Evolutionary conservation across 1,140 invertebrate genomes (phyloP).

Genomic region (Palaemon carinicauda): DNA sequence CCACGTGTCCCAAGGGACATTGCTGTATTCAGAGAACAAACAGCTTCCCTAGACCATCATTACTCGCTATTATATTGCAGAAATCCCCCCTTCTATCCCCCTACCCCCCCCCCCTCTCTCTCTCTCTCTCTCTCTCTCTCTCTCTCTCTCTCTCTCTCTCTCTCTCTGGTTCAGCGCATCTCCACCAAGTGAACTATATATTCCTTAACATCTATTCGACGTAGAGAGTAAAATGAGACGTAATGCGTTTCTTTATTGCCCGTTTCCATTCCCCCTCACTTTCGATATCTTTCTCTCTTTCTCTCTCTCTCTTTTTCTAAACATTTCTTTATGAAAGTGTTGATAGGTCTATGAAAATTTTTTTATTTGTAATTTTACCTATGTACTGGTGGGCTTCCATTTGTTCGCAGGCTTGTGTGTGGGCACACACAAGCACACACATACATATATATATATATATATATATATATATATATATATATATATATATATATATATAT

Average conservation of each 20-base stretch:
- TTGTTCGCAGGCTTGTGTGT: too few species aligned
- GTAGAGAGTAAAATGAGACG: too few species aligned
- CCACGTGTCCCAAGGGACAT: neutral
- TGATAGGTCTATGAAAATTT: too few species aligned
- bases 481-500: too few species aligned
- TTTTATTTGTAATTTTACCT: too few species aligned
- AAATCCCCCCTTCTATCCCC: slow-evolving; percentile 5
- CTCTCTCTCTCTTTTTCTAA: neutral
- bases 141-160: neutral
- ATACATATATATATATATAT: too few species aligned
- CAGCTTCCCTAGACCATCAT: slow-evolving; percentile 36
- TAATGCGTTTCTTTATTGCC: too few species aligned
- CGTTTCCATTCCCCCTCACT: too few species aligned
- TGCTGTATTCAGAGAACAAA: slow-evolving; percentile 36
- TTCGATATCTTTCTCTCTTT: neutral
- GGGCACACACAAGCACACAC: too few species aligned
- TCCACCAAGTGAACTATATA: neutral
- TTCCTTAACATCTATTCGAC: too few species aligned
- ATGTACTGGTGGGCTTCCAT: too few species aligned
- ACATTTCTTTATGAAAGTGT: neutral
- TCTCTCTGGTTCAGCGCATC: neutral
- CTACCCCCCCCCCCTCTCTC: neutral
- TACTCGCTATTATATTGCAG: slow-evolving; percentile 36
- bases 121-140: neutral
- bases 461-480: too few species aligned